Conservation (phyloP, 2,113 vertebrate genomes). For the Butorides virescens region DNA sequence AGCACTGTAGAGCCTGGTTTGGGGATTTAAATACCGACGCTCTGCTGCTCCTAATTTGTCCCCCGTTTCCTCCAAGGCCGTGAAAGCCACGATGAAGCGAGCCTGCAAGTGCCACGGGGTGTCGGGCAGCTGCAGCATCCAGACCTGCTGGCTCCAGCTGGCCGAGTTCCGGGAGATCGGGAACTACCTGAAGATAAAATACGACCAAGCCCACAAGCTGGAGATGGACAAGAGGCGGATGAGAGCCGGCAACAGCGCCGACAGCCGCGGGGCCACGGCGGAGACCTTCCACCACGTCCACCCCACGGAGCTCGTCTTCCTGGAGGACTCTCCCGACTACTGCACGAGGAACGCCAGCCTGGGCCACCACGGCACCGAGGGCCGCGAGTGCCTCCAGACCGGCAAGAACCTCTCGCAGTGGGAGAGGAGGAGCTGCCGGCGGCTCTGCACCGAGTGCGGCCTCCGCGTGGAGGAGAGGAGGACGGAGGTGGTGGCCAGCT, state of each 20-base stretch:
- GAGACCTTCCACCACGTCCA: constrained; percentile 82
- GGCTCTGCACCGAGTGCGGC: constrained; percentile 89
- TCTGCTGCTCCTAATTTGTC: neutral
- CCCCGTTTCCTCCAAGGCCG: constrained; percentile 73
- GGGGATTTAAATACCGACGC: neutral
- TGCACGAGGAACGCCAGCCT: constrained; percentile 87
- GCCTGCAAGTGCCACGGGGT: constrained; percentile 96
- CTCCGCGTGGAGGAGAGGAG: constrained; percentile 83
- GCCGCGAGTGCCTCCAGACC: constrained; percentile 88
- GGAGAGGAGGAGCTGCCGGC: constrained; percentile 86
- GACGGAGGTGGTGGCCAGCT: constrained; percentile 84
- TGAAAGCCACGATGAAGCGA: constrained; percentile 88
- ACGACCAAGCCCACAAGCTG: constrained; percentile 87
- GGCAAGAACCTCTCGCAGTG: constrained; percentile 78
- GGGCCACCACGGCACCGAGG: constrained; percentile 88
- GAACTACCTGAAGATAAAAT: constrained; percentile 88
- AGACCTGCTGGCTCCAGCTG: constrained; percentile 96
- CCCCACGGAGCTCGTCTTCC: constrained; percentile 83
- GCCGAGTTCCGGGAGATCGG: constrained; percentile 90
- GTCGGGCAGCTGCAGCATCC: constrained; percentile 95
- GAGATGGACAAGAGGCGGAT: constrained; percentile 87
- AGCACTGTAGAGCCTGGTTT: neutral
- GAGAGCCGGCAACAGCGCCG: constrained; percentile 88
- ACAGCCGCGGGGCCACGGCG: constrained; percentile 78
- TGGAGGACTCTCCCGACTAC: constrained; percentile 95